Conservation (phyloP, 2,113 vertebrate genomes). For the Bungarus multicinctus region DNA sequence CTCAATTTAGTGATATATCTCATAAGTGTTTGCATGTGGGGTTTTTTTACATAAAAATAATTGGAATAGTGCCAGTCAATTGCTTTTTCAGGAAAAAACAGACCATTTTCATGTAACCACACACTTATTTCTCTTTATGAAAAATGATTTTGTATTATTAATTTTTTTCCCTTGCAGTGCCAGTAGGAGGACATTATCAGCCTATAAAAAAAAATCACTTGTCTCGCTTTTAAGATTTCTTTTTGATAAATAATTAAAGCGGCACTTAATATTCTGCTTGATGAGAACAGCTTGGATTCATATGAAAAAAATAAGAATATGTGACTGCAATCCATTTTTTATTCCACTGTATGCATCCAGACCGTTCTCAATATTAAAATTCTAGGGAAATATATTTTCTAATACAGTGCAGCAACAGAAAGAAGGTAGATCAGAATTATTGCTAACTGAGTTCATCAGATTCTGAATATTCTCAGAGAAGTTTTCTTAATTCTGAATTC, state of each 20-base stretch:
- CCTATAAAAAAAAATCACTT: neutral
- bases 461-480: neutral
- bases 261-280: neutral
- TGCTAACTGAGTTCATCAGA: neutral
- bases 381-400: neutral
- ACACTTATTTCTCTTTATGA: neutral
- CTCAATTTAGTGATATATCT: neutral
- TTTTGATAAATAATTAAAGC: conserved; percentile 10
- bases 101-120: neutral
- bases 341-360: neutral
- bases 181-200: neutral
- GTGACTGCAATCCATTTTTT: neutral
- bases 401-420: neutral
- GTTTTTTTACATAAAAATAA: neutral
- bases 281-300: neutral
- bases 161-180: neutral
- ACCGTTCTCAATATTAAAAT: neutral
- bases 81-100: neutral
- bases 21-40: neutral
- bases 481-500: neutral
- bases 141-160: neutral
- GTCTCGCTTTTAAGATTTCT: neutral
- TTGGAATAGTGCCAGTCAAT: neutral
- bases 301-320: neutral
- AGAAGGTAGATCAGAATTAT: neutral